A percentile compares a stretch with the other conserved stretches of the same genome.
Evolutionary conservation across 2,797 vertebrate genomes (phyloP).

Genomic region (Luscinia megarhynchos): DNA sequence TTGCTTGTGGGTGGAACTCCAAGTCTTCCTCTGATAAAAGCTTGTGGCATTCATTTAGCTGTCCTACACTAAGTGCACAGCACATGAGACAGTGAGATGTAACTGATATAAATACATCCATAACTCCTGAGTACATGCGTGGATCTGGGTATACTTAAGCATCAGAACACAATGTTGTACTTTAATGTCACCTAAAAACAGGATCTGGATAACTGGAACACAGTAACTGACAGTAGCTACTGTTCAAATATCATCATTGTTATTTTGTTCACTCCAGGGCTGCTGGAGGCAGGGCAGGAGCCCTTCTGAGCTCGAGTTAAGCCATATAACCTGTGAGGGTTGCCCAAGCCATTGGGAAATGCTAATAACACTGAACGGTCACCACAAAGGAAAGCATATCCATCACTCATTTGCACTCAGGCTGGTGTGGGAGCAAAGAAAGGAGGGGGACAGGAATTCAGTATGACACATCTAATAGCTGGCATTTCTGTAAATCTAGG

Average conservation of each 20-base stretch:
- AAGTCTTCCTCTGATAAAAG: slow-evolving; percentile 29
- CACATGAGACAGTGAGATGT: not conserved
- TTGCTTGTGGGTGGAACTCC: slow-evolving; percentile 18
- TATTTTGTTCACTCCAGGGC: not conserved
- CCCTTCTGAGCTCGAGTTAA: not conserved
- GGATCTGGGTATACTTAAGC: not conserved
- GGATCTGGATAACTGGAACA: not conserved
- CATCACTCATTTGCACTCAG: not conserved
- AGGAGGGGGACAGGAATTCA: not conserved
- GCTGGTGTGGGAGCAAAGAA: not conserved
- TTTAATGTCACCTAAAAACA: not conserved
- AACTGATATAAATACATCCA: not conserved
- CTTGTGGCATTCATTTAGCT: not conserved
- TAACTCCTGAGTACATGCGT: not conserved
- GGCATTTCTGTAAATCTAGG: not conserved
- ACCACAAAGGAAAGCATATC: not conserved
- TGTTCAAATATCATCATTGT: not conserved
- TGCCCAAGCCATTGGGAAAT: not conserved
- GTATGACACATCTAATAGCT: not conserved
- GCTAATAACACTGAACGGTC: not conserved
- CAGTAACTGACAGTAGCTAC: not conserved
- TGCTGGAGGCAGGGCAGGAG: not conserved
- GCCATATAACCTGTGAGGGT: not conserved
- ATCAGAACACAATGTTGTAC: not conserved
- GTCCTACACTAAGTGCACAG: not conserved